Evolutionary conservation across 2,797 vertebrate genomes (phyloP), one percentile per base, ranked within the genome.

Genomic region (Graptemys geographica): DNA sequence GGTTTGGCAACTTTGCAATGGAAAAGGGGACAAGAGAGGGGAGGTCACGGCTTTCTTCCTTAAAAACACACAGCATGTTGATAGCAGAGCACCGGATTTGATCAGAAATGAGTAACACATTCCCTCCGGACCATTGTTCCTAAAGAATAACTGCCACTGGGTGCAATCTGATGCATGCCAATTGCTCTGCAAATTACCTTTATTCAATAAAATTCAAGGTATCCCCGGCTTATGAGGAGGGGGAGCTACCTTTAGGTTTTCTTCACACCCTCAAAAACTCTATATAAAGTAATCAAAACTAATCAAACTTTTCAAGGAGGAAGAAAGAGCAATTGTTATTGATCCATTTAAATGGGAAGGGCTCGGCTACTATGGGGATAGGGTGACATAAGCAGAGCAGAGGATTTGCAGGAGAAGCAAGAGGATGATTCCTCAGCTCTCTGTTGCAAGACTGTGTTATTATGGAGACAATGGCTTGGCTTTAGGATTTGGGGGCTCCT

Each of bases 11-110:
- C 53, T 85, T 0, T 52, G 37, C 37, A 47, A 31, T 78, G 27
- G 74, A 49, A 31, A 49, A 87, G 31, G 53, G 55, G 28, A 7
- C 86, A 47, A 92, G 80, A 49, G 6, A 88, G 5, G 31, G 44
- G 44, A 19, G 52, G 37, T 79, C 21, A 76, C 4, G 23, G 11
- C 8, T 91, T 88, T 83, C 33, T 82, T 80, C 59, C 80, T 89
- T 96, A 82, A 86, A 94, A 95, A 53, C 3, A 94, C 37, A 49
- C 28, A 53, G 31, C 12, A 25, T 59, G 16, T 83, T 88, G 53
- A 85, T 5, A 87, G 59, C n/a, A 86, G 72, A 91, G 89, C 95
- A 53, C 16, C 84, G 76, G 21, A 25, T 55, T 81, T 55, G n/a
- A 8, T 65, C 62, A 83, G 84, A 87, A 21, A 89, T 19, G 65